phyloP scores from a whole-genome alignment of 2,113 vertebrate species.

The Urocolius indicus region DNA sequence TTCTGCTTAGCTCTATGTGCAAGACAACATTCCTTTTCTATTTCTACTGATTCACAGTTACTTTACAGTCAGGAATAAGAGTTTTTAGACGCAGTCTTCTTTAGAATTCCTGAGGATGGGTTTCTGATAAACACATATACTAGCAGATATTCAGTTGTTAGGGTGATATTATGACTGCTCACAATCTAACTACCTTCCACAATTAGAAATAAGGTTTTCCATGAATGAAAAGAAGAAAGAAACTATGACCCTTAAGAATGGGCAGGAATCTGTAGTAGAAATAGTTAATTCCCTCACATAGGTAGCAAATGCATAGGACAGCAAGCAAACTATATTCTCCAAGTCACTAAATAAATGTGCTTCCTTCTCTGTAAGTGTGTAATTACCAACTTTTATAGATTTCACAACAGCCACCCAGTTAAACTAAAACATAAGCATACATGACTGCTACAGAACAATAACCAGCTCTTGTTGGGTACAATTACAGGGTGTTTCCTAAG shows the following conservation, averaged over 20 bases:
- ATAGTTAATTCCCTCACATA: neutral
- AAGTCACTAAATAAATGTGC: neutral
- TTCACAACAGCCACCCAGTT: neutral
- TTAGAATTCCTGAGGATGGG: neutral
- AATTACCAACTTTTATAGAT: neutral
- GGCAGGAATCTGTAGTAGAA: neutral
- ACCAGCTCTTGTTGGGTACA: rapidly evolving
- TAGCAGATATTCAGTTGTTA: neutral
- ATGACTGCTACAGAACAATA: neutral
- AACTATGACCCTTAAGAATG: rapidly evolving
- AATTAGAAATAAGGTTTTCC: neutral
- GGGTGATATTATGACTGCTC: neutral
- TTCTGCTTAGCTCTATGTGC: neutral
- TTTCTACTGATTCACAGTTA: neutral
- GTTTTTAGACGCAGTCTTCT: neutral
- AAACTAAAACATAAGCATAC: neutral
- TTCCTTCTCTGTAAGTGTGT: rapidly evolving
- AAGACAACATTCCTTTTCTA: neutral
- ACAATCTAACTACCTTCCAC: neutral
- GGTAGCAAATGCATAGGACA: neutral
- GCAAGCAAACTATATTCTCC: neutral
- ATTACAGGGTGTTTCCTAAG: neutral
- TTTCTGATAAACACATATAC: neutral
- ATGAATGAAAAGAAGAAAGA: neutral
- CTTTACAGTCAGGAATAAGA: neutral